Percentiles rank a stretch among this genome's conserved stretches.
phyloP scores from a whole-genome alignment of 2,888 invertebrate genomes.

The Syritta pipiens region DNA sequence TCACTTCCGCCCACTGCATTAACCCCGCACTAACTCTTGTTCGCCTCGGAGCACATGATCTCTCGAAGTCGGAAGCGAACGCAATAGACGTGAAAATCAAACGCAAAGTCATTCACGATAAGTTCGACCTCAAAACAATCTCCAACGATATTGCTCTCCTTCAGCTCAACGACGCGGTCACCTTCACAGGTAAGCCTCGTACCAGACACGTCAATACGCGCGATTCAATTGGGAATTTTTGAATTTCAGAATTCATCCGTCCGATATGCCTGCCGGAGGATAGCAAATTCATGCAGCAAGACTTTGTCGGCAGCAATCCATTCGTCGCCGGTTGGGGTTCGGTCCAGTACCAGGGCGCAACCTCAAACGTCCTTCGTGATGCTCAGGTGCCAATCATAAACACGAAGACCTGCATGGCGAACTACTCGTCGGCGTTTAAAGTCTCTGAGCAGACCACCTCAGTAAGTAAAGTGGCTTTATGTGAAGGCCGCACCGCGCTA shows the following conservation, averaged over 20 bases:
- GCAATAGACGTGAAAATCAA: conserved; percentile 84
- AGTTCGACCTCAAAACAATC: conserved; percentile 83
- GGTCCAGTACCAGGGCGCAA: conserved; percentile 78
- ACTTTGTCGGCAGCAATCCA: conserved; percentile 81
- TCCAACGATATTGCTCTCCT: conserved; percentile 91
- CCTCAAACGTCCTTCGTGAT: conserved; percentile 79
- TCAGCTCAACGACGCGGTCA: conserved; percentile 79
- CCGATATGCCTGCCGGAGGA: conserved; percentile 89
- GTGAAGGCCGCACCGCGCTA: too few relatives aligned
- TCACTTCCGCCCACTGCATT: conserved; percentile 84
- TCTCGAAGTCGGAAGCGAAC: conserved; percentile 81
- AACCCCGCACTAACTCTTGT: conserved; percentile 80
- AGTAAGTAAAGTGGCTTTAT: conserved; percentile 70
- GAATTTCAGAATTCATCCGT: conserved; percentile 82
- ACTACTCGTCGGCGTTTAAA: conserved; percentile 76
- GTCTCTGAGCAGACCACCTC: conserved; percentile 72
- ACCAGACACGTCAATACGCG: too few relatives aligned
- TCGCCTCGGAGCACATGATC: conserved; percentile 88
- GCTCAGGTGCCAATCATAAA: conserved; percentile 78
- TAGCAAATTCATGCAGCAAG: conserved; percentile 72
- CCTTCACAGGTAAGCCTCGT: conserved; percentile 72
- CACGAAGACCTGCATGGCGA: conserved; percentile 78
- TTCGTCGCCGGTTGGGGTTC: conserved; percentile 92
- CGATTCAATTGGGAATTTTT: neutral
- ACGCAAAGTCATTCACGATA: conserved; percentile 83